phyloP scores from a whole-genome alignment of 2,888 invertebrate genomes.

The Ecliptopera silaceata region DNA sequence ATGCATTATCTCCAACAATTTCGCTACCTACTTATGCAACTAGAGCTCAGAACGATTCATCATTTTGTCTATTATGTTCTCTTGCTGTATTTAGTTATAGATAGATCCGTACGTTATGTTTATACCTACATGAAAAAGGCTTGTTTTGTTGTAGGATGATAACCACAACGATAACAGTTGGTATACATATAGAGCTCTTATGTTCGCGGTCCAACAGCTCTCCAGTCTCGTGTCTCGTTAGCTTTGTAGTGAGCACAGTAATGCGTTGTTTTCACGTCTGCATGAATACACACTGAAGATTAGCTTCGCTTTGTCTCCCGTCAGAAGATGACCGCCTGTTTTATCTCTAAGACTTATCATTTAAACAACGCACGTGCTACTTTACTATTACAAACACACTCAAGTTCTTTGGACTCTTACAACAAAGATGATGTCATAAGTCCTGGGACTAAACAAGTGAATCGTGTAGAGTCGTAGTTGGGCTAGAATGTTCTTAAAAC shows the following conservation, averaged over 20 bases:
- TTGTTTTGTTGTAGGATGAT: conserved; percentile 12
- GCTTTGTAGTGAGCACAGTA: conserved; percentile 51
- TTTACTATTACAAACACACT: conserved; percentile 24
- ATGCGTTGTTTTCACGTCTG: conserved; percentile 61
- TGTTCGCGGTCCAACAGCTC: conserved; percentile 26
- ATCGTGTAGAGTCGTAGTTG: conserved; percentile 5
- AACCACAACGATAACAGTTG: conserved; percentile 23
- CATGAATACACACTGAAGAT: conserved; percentile 58
- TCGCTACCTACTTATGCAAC: background rate
- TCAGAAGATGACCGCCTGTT: conserved; percentile 52
- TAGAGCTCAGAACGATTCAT: background rate
- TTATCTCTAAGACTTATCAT: conserved; percentile 55
- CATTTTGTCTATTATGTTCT: background rate
- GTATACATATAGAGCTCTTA: conserved; percentile 28
- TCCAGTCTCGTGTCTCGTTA: conserved; percentile 38
- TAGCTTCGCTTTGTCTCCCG: conserved; percentile 51
- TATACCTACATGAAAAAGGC: conserved; percentile 5
- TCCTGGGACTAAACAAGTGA: conserved; percentile 20
- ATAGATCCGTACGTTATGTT: background rate
- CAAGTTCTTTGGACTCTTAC: conserved; percentile 33
- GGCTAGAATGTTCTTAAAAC: conserved; percentile 24
- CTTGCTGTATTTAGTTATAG: background rate
- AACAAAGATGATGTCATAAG: conserved; percentile 35
- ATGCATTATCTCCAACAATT: too few relatives aligned
- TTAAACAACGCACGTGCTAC: conserved; percentile 46